phyloP scores from a whole-genome alignment of 2,888 invertebrate genomes.

The Hylaea fasciaria region DNA sequence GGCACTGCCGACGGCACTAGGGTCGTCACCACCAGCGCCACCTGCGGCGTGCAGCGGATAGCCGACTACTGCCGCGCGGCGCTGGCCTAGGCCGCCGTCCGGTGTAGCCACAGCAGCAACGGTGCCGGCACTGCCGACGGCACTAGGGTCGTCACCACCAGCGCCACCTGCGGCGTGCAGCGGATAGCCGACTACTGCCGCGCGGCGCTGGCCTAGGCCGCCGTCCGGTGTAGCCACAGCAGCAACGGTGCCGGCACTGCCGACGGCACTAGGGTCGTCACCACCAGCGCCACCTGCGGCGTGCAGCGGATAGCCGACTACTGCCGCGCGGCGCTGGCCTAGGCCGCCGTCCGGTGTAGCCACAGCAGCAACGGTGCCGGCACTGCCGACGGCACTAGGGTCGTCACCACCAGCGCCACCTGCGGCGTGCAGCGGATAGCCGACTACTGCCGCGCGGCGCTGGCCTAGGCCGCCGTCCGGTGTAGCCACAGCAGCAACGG shows the following conservation, averaged over 20 bases:
- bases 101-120: conserved; percentile 67
- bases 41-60: conserved; percentile 72
- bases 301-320: conserved; percentile 79
- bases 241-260: conserved; percentile 63
- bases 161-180: conserved; percentile 44
- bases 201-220: not conserved
- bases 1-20: conserved; percentile 9
- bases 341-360: not conserved
- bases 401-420: conserved; percentile 13
- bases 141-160: conserved; percentile 17
- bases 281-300: conserved; percentile 9
- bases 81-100: not conserved
- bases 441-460: conserved; percentile 38
- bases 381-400: not conserved
- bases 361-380: not conserved
- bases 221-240: not conserved
- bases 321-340: not conserved
- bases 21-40: conserved; percentile 14
- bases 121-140: conserved; percentile 2
- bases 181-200: conserved; percentile 77
- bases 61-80: conserved; percentile 54
- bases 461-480: not conserved
- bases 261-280: conserved; percentile 14
- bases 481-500: not conserved
- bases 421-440: conserved; percentile 77